Evolutionary conservation across 2,797 vertebrate species (phyloP).

Genomic region (Clarias platycephalus): DNA sequence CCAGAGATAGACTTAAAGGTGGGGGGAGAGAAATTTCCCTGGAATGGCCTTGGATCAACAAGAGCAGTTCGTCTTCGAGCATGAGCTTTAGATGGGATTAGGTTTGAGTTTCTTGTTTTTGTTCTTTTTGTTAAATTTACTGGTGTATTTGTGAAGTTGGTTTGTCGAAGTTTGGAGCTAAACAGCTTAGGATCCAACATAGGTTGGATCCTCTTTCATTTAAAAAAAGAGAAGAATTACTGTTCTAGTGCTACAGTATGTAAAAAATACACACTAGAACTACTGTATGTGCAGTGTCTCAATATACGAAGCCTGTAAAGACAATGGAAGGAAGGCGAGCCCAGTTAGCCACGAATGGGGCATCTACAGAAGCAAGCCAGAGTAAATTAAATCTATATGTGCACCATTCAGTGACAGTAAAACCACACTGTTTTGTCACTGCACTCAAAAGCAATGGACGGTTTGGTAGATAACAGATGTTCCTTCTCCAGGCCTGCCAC

Average conservation of each 20-base stretch:
- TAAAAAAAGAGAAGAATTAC: neutral
- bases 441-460: conserved; percentile 43
- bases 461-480: conserved; percentile 50
- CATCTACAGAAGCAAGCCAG: conserved; percentile 11
- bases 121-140: conserved; percentile 46
- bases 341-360: neutral
- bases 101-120: conserved; percentile 41
- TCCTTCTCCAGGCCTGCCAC: conserved; percentile 34
- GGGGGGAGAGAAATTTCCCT: conserved; percentile 28
- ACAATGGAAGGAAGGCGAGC: conserved; percentile 1
- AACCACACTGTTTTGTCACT: conserved; percentile 34
- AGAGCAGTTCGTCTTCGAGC: conserved; percentile 38
- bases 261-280: neutral
- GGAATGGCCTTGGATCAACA: conserved; percentile 39
- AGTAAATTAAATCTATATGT: conserved; percentile 28
- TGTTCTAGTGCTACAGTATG: neutral
- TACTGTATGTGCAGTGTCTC: neutral
- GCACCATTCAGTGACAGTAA: conserved; percentile 21
- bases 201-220: neutral
- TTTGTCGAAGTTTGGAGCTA: neutral
- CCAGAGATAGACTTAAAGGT: conserved; percentile 15
- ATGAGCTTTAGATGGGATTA: conserved; percentile 48
- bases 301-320: neutral
- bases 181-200: neutral
- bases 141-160: neutral